Conservation (phyloP, 2,797 vertebrate species). For the Hydrocynus forskahlii region DNA sequence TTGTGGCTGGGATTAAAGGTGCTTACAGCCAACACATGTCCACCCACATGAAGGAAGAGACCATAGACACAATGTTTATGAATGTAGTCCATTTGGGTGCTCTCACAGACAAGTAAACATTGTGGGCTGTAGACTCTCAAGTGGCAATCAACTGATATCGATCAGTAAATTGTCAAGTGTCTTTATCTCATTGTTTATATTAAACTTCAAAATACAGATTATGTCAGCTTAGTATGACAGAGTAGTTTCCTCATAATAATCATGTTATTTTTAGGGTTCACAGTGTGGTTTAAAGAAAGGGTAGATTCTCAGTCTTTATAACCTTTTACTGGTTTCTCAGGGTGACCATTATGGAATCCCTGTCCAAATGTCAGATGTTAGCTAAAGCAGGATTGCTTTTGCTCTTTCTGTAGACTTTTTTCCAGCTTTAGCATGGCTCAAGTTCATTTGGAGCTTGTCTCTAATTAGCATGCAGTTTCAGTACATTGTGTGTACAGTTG, state of each 20-base stretch:
- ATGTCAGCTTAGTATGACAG: neutral
- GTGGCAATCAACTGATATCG: neutral
- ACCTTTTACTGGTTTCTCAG: constrained; percentile 12
- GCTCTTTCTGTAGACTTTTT: constrained; percentile 9
- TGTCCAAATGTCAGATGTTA: constrained; percentile 34
- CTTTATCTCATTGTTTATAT: neutral
- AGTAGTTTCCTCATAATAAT: neutral
- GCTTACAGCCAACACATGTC: constrained; percentile 43
- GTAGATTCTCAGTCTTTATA: neutral
- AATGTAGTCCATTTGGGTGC: neutral
- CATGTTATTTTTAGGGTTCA: neutral
- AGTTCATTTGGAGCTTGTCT: constrained; percentile 9
- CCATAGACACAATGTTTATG: neutral
- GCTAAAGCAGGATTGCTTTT: constrained; percentile 1
- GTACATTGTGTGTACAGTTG: neutral
- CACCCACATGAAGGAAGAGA: constrained; percentile 7
- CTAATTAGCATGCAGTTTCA: neutral
- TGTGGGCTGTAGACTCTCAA: no score
- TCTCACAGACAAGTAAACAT: neutral
- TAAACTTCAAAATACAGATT: neutral
- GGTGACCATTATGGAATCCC: constrained; percentile 9
- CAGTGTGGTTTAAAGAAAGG: neutral
- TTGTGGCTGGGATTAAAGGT: constrained; percentile 41
- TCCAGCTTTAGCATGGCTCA: neutral
- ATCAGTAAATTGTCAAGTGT: neutral